These are phyloP conservation scores for Thymelicus lineola DNA, from an alignment of 2,888 invertebrate species.

Conservation along the genomic window DNA sequence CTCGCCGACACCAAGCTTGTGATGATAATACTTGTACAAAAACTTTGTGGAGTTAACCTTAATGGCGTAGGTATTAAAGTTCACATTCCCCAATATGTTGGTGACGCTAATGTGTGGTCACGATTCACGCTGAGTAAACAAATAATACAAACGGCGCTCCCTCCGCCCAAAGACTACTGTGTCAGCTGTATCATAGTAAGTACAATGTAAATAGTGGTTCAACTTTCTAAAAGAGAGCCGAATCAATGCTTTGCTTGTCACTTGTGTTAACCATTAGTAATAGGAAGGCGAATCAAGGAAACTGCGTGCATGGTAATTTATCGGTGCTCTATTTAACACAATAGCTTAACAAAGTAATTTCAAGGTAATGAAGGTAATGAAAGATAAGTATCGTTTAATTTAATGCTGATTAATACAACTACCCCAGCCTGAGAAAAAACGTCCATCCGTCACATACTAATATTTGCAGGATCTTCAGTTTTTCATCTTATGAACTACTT, in stretches of 20 bases:
- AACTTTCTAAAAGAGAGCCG: slow-evolving; percentile 31
- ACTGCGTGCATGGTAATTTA: slow-evolving; percentile 1
- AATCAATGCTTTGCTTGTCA: slow-evolving; percentile 15
- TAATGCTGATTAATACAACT: too few relatives aligned
- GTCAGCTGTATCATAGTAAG: slow-evolving; percentile 38
- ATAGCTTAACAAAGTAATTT: neutral
- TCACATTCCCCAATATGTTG: slow-evolving; percentile 7
- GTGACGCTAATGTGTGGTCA: slow-evolving; percentile 32
- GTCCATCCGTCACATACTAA: too few relatives aligned
- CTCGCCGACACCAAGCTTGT: slow-evolving; percentile 6
- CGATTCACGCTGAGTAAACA: slow-evolving; percentile 34
- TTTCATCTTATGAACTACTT: too few relatives aligned
- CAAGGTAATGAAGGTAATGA: too few relatives aligned
- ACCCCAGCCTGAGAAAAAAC: too few relatives aligned
- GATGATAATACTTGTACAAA: slow-evolving; percentile 1
- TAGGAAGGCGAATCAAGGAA: slow-evolving; percentile 11
- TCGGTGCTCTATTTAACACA: neutral
- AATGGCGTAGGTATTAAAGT: slow-evolving; percentile 15
- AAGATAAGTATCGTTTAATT: too few relatives aligned
- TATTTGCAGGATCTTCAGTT: too few relatives aligned
- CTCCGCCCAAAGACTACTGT: slow-evolving; percentile 39
- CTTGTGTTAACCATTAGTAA: slow-evolving; percentile 11
- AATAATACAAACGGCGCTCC: slow-evolving; percentile 34
- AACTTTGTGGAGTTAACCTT: slow-evolving; percentile 7
- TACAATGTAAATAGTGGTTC: slow-evolving; percentile 29